Evolutionary conservation across 2,888 invertebrate genomes (phyloP), one percentile per base, ranked within the genome.

Genomic region (Nematopogon swammerdamellus): DNA sequence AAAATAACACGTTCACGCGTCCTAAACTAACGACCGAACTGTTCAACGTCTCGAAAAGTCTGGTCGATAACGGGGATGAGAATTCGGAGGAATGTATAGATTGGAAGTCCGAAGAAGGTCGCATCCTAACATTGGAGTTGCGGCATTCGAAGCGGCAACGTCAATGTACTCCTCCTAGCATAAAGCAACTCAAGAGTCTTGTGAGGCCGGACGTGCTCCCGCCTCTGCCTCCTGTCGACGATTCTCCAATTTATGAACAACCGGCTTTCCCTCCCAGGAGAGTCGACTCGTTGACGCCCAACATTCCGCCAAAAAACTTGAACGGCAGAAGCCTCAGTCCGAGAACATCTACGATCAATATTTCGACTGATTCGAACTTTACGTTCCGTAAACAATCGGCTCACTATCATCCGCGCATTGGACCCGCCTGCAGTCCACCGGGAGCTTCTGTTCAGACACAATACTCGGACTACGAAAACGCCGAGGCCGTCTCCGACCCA

Each of bases 131-230:
- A 0, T 71, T 91, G 47, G 90, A 91, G 60, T 82, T 85, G 11
- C 81, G 89, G 52, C 91, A 91, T 60, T 86, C 87, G 2, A 87
- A 85, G 52, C 74, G 91, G 43, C 91, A 91, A 63, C 76, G 91
- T 2, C 82, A 83, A 52, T 77, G 80, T 14, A 80, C 81, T 8
- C 80, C 81, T 18, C 76, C 82, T 0, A 77, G 74, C 6, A 68
- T 72, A 44, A 77, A 72, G 59, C 74, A 76, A 52, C 52, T 70
- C 2, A 74, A 80, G 53, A 76, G 67, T 56, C 65, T 76, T 56
- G 75, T 82, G 45, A 84, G 85, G 19, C 89, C 89, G 0, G 89
- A 89, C 60, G 82, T 89, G 14, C 81, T 89, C 47, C 88, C 87
- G 6, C 82, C 87, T 1, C 72, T 83, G 47, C 84, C 85, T 1